Conservation (phyloP, 2,113 vertebrate genomes). For the Ophthalmolycus amberensis region DNA sequence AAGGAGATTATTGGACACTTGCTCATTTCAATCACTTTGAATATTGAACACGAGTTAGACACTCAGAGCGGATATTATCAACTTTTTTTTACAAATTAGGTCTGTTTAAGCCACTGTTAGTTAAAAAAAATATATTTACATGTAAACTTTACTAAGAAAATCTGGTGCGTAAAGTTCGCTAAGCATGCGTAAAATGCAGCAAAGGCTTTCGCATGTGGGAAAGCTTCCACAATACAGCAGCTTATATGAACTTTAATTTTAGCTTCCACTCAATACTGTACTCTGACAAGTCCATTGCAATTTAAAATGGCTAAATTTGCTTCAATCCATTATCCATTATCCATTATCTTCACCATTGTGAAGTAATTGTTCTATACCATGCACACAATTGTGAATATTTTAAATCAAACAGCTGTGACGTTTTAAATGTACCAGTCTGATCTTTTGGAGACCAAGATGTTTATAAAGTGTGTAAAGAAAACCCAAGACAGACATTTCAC, state of each 20-base stretch:
- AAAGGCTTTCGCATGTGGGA: not conserved
- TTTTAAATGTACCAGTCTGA: not conserved
- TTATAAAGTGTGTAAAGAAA: not conserved
- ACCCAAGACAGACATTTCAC: not conserved
- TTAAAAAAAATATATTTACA: not conserved
- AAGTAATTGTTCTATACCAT: not conserved
- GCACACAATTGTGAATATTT: not conserved
- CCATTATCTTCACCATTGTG: not conserved
- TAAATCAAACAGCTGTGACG: not conserved
- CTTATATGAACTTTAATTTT: not conserved
- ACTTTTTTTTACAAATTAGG: not conserved
- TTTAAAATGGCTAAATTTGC: not conserved
- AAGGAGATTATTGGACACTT: not conserved
- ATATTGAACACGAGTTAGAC: not conserved
- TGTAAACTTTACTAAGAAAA: not conserved
- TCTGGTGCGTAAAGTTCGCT: not conserved
- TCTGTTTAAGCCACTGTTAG: not conserved
- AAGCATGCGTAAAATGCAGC: slow-evolving; percentile 30
- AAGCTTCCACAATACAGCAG: not conserved
- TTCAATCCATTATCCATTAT: too few relatives aligned
- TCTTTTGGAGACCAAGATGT: not conserved
- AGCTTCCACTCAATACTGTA: too few relatives aligned
- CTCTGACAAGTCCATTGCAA: not conserved
- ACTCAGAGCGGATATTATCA: not conserved
- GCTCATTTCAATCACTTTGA: not conserved